Conservation (phyloP, 2,888 invertebrate species). For the Calephelis perditalis region DNA sequence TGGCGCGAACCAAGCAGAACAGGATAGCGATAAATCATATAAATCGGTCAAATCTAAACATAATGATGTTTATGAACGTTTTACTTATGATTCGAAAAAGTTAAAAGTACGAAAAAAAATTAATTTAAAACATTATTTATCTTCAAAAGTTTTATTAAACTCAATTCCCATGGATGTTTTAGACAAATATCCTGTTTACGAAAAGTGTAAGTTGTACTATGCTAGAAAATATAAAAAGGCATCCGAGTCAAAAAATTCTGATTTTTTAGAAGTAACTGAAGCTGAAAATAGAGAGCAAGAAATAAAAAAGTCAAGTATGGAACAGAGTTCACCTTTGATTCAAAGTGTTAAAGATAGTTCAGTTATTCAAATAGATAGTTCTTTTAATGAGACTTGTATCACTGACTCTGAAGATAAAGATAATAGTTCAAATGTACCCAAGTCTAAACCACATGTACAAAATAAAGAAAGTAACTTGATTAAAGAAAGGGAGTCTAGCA, state of each 20-base stretch:
- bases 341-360: neutral
- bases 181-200: constrained; percentile 58
- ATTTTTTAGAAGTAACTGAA: neutral
- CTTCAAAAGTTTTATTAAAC: constrained; percentile 51
- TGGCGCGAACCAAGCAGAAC: constrained; percentile 39
- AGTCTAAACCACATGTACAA: neutral
- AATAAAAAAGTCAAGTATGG: neutral
- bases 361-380: constrained; percentile 4
- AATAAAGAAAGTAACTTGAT: neutral
- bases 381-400: neutral
- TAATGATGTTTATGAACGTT: constrained; percentile 37
- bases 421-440: neutral
- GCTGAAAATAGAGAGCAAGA: no score
- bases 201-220: constrained; percentile 54
- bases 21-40: constrained; percentile 39
- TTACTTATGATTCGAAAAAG: constrained; percentile 45
- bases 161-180: constrained; percentile 42
- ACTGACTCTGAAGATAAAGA: neutral
- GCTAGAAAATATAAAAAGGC: constrained; percentile 33
- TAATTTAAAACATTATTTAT: constrained; percentile 51
- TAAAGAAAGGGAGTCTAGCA: neutral
- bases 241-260: neutral
- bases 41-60: constrained; percentile 16
- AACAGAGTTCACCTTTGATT: neutral
- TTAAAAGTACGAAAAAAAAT: constrained; percentile 53